phyloP scores from a whole-genome alignment of 2,113 vertebrate genomes.

The Polypterus bichir region DNA sequence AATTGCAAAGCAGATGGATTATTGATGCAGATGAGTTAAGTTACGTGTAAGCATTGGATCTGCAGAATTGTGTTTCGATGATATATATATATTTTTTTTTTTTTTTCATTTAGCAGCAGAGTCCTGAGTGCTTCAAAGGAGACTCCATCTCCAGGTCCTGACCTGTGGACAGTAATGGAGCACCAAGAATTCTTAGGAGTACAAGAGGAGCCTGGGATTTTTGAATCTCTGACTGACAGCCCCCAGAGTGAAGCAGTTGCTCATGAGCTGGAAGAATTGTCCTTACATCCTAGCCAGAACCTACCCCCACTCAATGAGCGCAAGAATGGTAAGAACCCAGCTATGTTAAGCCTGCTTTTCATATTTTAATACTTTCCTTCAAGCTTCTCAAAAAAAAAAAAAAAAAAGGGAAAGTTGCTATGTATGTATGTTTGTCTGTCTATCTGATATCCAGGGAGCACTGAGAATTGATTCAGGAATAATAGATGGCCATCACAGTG shows the following conservation, averaged over 20 bases:
- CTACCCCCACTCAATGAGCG: slow-evolving; percentile 82
- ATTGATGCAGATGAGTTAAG: too few species aligned
- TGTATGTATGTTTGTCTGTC: too few species aligned
- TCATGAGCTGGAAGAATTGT: slow-evolving; percentile 82
- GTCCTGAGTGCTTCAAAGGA: slow-evolving; percentile 20
- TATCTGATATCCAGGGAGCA: too few species aligned
- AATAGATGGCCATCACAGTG: too few species aligned
- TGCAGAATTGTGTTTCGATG: too few species aligned
- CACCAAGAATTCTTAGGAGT: slow-evolving; percentile 41
- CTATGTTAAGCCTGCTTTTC: background rate
- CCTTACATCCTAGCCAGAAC: slow-evolving; percentile 69
- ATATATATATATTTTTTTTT: too few species aligned
- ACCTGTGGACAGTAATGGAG: slow-evolving; percentile 58
- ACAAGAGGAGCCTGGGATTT: slow-evolving; percentile 60
- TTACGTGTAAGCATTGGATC: too few species aligned
- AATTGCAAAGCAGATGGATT: too few species aligned
- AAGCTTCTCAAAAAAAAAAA: too few species aligned
- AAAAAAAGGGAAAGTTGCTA: too few species aligned
- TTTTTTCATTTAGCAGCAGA: slow-evolving; percentile 10
- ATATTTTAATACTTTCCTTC: too few species aligned
- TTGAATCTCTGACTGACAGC: slow-evolving; percentile 64
- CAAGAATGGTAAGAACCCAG: slow-evolving; percentile 72
- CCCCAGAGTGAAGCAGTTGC: slow-evolving; percentile 90
- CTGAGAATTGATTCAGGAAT: too few species aligned
- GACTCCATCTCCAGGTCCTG: slow-evolving; percentile 13